These are phyloP conservation scores for Montipora foliosa DNA, from an alignment of 64 coral and sea anemone genomes.

Conservation along the genomic window DNA sequence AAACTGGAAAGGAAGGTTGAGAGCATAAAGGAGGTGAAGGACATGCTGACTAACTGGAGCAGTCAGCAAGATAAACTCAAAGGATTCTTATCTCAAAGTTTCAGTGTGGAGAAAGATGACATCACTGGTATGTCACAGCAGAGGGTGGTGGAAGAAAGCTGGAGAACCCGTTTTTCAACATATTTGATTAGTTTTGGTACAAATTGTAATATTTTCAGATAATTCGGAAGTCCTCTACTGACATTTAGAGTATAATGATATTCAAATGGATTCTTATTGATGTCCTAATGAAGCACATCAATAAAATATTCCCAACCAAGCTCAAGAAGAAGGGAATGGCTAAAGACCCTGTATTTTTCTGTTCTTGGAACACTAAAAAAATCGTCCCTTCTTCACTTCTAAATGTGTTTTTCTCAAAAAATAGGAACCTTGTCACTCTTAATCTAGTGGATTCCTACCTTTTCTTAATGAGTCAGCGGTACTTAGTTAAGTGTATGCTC, in stretches of 20 bases:
- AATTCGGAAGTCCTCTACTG: background rate
- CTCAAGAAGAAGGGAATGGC: too few species aligned
- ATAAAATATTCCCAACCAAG: too few species aligned
- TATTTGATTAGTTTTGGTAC: background rate
- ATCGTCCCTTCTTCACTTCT: background rate
- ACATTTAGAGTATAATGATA: background rate
- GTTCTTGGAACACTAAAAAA: background rate
- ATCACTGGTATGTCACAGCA: background rate
- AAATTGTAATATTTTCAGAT: background rate
- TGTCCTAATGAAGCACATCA: too few species aligned
- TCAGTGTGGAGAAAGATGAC: background rate
- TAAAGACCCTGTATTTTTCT: too few species aligned
- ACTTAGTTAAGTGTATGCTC: too few species aligned
- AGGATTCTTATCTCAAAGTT: background rate
- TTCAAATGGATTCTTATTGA: too few species aligned
- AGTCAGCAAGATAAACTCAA: background rate
- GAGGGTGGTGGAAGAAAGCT: background rate
- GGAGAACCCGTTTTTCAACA: background rate
- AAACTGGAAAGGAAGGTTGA: conserved; percentile 8
- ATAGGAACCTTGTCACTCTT: background rate
- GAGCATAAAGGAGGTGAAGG: background rate
- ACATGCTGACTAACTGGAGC: background rate
- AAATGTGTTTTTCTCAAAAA: background rate
- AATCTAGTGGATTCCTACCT: background rate
- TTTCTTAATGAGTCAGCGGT: background rate